Evolutionary conservation across 2,888 invertebrate genomes (phyloP).

Genomic region (Scaptomyza cyrtandrae): DNA sequence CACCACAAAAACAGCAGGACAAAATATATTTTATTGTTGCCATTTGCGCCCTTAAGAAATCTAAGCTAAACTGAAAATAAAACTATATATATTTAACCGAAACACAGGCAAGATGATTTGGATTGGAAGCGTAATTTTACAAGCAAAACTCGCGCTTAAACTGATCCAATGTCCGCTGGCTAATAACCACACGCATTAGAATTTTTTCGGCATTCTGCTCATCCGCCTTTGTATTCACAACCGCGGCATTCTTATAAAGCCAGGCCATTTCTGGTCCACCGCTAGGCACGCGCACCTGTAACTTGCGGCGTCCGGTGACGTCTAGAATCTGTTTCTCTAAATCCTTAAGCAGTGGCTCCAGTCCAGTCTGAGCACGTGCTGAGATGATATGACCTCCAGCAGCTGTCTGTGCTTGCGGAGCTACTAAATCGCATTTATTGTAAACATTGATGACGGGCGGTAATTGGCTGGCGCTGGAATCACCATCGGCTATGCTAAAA

Average conservation of each 20-base stretch:
- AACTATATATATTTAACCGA: background rate
- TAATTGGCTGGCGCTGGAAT: conserved; percentile 47
- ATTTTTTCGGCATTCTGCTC: conserved; percentile 85
- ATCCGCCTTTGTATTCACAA: conserved; percentile 85
- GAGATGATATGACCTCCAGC: conserved; percentile 84
- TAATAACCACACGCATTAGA: conserved; percentile 87
- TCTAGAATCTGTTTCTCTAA: conserved; percentile 85
- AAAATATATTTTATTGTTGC: conserved; percentile 52
- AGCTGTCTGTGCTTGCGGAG: background rate
- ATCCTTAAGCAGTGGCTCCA: conserved; percentile 75
- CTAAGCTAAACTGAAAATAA: background rate
- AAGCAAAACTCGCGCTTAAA: conserved; percentile 85
- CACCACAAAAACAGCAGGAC: conserved; percentile 42
- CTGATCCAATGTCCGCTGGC: conserved; percentile 85
- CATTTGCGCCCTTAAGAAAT: conserved; percentile 51
- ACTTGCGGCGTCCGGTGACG: conserved; percentile 85
- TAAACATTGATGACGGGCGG: conserved; percentile 88
- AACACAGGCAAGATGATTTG: background rate
- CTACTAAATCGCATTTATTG: conserved; percentile 89
- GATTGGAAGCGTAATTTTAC: conserved; percentile 4
- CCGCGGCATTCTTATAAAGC: conserved; percentile 88
- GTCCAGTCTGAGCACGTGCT: conserved; percentile 84
- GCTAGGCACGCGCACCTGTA: conserved; percentile 86
- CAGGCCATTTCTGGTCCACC: conserved; percentile 87
- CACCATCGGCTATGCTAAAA: conserved; percentile 68